Evolutionary conservation across 2,113 vertebrate species (phyloP).

Genomic region (Hyla sarda): DNA sequence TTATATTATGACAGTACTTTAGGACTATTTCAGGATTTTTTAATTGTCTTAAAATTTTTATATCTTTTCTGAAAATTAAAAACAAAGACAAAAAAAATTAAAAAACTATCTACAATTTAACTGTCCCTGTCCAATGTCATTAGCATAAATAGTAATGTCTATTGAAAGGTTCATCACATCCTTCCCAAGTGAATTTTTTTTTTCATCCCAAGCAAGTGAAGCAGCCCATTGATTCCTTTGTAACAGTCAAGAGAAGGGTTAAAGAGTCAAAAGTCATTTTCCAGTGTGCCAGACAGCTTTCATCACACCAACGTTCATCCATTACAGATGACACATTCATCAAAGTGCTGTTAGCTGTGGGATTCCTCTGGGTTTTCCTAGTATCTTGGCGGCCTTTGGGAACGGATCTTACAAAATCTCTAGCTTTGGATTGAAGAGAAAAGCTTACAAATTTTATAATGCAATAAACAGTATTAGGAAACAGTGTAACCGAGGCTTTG

Average conservation of each 20-base stretch:
- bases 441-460: slow-evolving; percentile 18
- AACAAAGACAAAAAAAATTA: no score
- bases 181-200: background rate
- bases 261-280: slow-evolving; percentile 60
- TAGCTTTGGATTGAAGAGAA: slow-evolving; percentile 33
- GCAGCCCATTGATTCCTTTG: slow-evolving; percentile 34
- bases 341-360: slow-evolving; percentile 57
- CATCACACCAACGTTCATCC: slow-evolving; percentile 55
- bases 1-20: no score
- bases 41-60: no score
- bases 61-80: no score
- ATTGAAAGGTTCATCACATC: background rate
- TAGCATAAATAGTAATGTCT: background rate
- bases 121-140: background rate
- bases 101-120: no score
- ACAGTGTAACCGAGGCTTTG: slow-evolving; percentile 14
- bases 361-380: slow-evolving; percentile 49
- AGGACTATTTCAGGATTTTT: no score
- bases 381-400: slow-evolving; percentile 43
- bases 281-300: slow-evolving; percentile 50
- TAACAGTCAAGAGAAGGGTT: slow-evolving; percentile 46
- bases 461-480: slow-evolving; percentile 4
- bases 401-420: slow-evolving; percentile 15
- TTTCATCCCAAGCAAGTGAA: slow-evolving; percentile 12
- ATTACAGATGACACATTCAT: slow-evolving; percentile 60